Evolutionary conservation across 1,140 invertebrate species (phyloP), one percentile per base, ranked within the genome.

Genomic region (Hypothenemus hampei): DNA sequence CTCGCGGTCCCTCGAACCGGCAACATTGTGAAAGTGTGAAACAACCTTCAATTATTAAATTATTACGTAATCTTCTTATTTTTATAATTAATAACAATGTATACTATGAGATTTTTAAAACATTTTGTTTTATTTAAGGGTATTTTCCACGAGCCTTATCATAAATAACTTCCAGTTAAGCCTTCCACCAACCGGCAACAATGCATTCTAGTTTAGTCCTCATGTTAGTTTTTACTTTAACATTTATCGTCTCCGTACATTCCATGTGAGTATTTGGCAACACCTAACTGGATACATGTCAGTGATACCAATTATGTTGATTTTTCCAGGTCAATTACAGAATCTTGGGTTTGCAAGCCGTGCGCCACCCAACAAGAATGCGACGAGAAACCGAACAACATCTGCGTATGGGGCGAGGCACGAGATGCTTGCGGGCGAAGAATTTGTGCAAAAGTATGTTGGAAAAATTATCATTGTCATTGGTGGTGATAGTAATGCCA

Each of bases 361-460:
- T 62, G 57, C 35, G 33, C 16, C 8, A 31, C 51, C 6, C 15
- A 37, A 43, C 57, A 61, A 26, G 68, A 69, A 43, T 71, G 69
- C 55, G 60, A 69, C 24, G 49, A 51, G 19, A 56, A 62, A 13
- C 68, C 68, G 6, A 36, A 37, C 5, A 41, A 65, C 3, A 41
- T 47, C 15, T 71, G 68, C 46, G 31, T 62, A 2, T 71, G 57
- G 44, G 68, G 67, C 18, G 68, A 70, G 63, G 61, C 58, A 1
- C 47, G 62, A 36, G 60, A 71, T 40, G 43, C 26, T 16, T 71
- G 69, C 53, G 46, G 51, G 13, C 53, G 65, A 54, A 56, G 67
- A 54, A 61, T 65, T 8, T 71, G 69, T 48, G 63, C 66, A 16
- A 71, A 66, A 60, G 69, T 71, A 61, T n/a, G n/a, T n/a, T n/a